Percentiles rank a stretch among this genome's conserved stretches.
Evolutionary conservation across 1,140 invertebrate genomes (phyloP).

Genomic region (Pogonus chalceus): DNA sequence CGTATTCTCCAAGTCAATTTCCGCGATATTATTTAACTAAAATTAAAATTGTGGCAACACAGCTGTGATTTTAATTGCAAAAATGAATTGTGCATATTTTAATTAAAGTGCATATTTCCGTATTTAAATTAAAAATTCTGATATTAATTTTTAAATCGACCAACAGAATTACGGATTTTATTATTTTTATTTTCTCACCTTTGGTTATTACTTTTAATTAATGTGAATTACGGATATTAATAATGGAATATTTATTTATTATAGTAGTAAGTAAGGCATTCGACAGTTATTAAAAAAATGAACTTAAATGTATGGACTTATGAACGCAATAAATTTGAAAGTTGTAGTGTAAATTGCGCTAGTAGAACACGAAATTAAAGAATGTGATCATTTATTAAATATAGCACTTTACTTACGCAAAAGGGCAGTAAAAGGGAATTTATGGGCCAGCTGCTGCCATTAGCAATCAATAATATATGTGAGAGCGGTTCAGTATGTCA

Average conservation of each 20-base stretch:
- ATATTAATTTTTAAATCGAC: not conserved
- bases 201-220: too few species aligned
- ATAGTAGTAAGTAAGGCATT: too few species aligned
- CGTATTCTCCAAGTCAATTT: constrained; percentile 5
- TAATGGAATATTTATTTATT: too few species aligned
- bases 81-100: constrained; percentile 7
- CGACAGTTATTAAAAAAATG: too few species aligned
- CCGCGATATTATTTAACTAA: constrained; percentile 5
- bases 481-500: not conserved
- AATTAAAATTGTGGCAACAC: constrained; percentile 1
- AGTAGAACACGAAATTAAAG: not conserved
- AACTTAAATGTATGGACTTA: too few species aligned
- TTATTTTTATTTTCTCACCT: too few species aligned
- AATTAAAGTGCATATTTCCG: constrained; percentile 2
- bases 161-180: too few species aligned
- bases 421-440: not conserved
- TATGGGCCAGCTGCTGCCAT: not conserved
- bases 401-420: not conserved
- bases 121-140: not conserved
- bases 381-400: not conserved
- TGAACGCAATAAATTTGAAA: too few species aligned
- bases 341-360: too few species aligned
- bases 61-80: constrained; percentile 6
- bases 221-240: too few species aligned
- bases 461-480: not conserved